A percentile compares a stretch with the other conserved stretches of the same genome.
Conservation (phyloP, 2,888 invertebrate species). For the Molanna angustata region DNA sequence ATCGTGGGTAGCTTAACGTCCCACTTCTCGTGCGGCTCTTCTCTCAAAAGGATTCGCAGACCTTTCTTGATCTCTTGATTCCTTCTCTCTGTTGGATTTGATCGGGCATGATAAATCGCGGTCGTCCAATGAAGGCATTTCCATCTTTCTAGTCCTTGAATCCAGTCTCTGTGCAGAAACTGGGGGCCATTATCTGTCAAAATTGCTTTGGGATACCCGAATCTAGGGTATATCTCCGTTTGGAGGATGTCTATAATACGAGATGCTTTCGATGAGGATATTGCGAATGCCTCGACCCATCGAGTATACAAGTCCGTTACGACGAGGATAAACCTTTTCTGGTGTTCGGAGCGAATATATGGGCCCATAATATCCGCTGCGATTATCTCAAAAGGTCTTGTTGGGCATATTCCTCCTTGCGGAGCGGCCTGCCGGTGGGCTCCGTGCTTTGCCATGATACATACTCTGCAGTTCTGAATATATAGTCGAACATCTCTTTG, state of each 20-base stretch:
- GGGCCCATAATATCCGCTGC: no score
- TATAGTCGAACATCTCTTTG: no score
- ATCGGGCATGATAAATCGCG: slow-evolving; percentile 32
- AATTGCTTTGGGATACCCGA: neutral
- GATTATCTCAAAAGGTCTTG: no score
- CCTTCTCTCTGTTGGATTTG: slow-evolving; percentile 32
- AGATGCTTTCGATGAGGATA: neutral
- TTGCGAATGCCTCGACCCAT: slow-evolving; percentile 34
- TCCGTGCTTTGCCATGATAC: no score
- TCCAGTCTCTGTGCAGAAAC: neutral
- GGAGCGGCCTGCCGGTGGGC: no score
- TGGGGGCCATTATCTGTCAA: neutral
- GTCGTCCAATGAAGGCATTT: slow-evolving; percentile 29
- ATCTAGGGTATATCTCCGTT: neutral
- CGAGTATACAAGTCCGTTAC: slow-evolving; percentile 32
- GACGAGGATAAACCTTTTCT: slow-evolving; percentile 30
- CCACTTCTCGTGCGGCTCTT: neutral
- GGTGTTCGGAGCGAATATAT: slow-evolving; percentile 2
- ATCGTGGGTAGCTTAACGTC: no score
- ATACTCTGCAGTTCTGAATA: no score
- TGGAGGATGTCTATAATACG: no score
- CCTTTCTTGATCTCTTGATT: slow-evolving; percentile 35
- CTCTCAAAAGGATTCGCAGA: slow-evolving; percentile 8
- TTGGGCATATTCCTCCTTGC: no score
- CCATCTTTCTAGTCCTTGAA: slow-evolving; percentile 25